Conservation (phyloP, 2,797 vertebrate genomes). For the Lindbergichthys nudifrons region DNA sequence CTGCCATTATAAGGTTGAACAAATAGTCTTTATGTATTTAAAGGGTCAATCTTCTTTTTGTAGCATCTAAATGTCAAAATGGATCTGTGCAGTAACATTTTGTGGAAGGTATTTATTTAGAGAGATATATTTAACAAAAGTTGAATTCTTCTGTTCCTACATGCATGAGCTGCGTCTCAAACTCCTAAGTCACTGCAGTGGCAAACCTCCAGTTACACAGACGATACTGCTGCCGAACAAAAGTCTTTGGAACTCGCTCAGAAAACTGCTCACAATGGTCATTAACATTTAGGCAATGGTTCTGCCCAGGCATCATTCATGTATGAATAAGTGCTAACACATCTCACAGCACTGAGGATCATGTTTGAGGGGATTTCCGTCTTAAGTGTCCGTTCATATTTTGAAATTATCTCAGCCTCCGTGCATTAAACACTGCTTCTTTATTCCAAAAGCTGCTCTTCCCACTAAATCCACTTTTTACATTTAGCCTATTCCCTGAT, state of each 20-base stretch:
- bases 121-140: neutral
- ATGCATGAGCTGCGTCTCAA: slow-evolving; percentile 23
- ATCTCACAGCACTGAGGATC: slow-evolving; percentile 44
- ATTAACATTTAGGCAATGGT: slow-evolving; percentile 43
- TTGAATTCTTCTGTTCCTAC: slow-evolving; percentile 8
- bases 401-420: slow-evolving; percentile 46
- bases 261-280: slow-evolving; percentile 24
- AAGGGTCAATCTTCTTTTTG: too few species aligned
- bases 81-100: too few species aligned
- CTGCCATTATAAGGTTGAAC: neutral
- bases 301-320: slow-evolving; percentile 48
- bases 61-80: too few species aligned
- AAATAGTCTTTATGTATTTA: too few species aligned
- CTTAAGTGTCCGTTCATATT: slow-evolving; percentile 55
- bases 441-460: slow-evolving; percentile 25
- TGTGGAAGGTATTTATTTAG: too few species aligned
- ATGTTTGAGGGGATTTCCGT: slow-evolving; percentile 48
- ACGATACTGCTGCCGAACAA: slow-evolving; percentile 22
- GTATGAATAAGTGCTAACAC: slow-evolving; percentile 48
- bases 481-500: slow-evolving; percentile 22
- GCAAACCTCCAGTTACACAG: slow-evolving; percentile 10
- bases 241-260: slow-evolving; percentile 26
- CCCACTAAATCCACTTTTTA: slow-evolving; percentile 20
- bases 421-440: slow-evolving; percentile 7
- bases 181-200: slow-evolving; percentile 2